A percentile compares a stretch with the other conserved stretches of the same genome.
These are phyloP conservation scores for Blastomussa wellsi DNA, from an alignment of 92 coral and sea anemone species.

Conservation along the genomic window DNA sequence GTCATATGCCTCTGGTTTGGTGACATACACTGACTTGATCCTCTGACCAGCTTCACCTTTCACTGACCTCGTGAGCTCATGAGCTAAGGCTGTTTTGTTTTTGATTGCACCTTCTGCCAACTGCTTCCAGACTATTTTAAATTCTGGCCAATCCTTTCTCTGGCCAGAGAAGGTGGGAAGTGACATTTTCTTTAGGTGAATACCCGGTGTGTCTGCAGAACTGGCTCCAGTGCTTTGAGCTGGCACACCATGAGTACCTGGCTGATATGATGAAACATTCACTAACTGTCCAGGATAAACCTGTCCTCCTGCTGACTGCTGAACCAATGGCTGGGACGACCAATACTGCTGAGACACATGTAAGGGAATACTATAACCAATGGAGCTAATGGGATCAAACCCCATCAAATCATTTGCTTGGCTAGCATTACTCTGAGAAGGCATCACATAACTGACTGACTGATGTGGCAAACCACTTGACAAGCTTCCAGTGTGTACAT, in stretches of 20 bases:
- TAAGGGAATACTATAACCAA: too few species aligned
- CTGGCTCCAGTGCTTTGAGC: conserved; percentile 8
- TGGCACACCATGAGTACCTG: background rate
- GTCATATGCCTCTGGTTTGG: conserved; percentile 73
- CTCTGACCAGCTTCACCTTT: conserved; percentile 54
- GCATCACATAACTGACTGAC: background rate
- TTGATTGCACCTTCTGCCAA: conserved; percentile 48
- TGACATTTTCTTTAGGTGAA: conserved; percentile 48
- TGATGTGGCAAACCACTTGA: too few species aligned
- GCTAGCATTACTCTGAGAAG: background rate
- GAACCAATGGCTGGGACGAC: too few species aligned
- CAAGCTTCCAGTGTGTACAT: too few species aligned
- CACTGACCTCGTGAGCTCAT: conserved; percentile 60
- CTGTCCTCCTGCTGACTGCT: conserved; percentile 5
- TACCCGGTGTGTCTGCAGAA: conserved; percentile 15
- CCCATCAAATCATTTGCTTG: conserved; percentile 2
- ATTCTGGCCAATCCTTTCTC: conserved; percentile 62
- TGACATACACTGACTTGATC: conserved; percentile 62
- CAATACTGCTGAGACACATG: too few species aligned
- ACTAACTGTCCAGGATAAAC: conserved; percentile 12
- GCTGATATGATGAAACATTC: background rate
- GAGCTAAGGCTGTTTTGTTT: conserved; percentile 57
- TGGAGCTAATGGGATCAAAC: background rate
- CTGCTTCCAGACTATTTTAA: conserved; percentile 60
- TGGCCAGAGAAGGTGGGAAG: conserved; percentile 56